Evolutionary conservation across 1,140 invertebrate species (phyloP).

Genomic region (Aricia agestis): DNA sequence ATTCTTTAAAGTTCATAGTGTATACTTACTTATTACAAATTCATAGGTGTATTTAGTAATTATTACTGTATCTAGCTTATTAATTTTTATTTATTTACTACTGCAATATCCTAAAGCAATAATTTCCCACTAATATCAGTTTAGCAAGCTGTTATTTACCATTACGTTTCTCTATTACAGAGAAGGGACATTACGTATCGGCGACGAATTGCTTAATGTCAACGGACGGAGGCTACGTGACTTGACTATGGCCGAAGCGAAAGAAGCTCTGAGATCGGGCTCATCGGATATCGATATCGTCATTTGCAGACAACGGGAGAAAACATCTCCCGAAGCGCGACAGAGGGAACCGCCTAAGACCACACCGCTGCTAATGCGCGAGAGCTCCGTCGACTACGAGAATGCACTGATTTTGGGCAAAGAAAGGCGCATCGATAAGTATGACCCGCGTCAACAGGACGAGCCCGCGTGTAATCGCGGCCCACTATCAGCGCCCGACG

Average conservation of each 20-base stretch:
- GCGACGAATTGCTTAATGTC: slow-evolving; percentile 90
- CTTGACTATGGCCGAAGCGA: slow-evolving; percentile 85
- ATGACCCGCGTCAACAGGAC: slow-evolving; percentile 60
- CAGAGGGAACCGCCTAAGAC: slow-evolving; percentile 53
- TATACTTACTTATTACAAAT: too few relatives aligned
- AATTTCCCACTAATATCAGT: not conserved
- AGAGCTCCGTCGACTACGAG: slow-evolving; percentile 83
- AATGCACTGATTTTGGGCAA: slow-evolving; percentile 77
- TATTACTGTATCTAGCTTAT: too few relatives aligned
- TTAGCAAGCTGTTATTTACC: slow-evolving; percentile 22
- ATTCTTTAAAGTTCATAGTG: too few relatives aligned
- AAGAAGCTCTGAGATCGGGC: slow-evolving; percentile 80
- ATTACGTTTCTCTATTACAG: slow-evolving; percentile 67
- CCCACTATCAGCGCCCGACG: slow-evolving; percentile 63
- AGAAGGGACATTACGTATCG: slow-evolving; percentile 84
- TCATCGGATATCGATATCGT: slow-evolving; percentile 86
- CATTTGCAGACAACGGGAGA: slow-evolving; percentile 76
- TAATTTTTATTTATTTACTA: too few relatives aligned
- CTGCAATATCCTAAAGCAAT: not conserved
- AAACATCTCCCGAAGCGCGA: slow-evolving; percentile 35
- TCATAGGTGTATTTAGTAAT: not conserved
- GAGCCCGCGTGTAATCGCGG: slow-evolving; percentile 59
- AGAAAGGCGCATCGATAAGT: slow-evolving; percentile 62
- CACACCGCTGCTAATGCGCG: slow-evolving; percentile 69
- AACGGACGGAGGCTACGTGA: slow-evolving; percentile 86